phyloP scores from a whole-genome alignment of 2,113 vertebrate genomes.

The Butorides virescens region DNA sequence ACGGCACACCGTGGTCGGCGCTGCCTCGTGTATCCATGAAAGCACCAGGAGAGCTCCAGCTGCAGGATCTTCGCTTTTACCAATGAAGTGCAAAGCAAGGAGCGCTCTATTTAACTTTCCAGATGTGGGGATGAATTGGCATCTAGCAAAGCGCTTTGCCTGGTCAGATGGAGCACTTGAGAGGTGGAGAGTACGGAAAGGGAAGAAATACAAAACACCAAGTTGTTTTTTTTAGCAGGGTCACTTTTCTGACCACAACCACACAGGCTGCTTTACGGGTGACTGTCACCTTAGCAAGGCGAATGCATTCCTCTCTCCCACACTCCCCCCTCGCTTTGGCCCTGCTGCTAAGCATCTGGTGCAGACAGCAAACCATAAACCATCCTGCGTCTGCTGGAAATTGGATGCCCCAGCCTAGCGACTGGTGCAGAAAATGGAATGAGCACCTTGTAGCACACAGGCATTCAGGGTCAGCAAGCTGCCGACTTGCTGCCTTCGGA shows the following conservation, averaged over 20 bases:
- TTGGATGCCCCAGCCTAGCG: neutral
- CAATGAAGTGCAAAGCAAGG: neutral
- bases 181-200: neutral
- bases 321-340: neutral
- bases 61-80: neutral
- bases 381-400: neutral
- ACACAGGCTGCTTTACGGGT: neutral
- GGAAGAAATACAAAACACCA: neutral
- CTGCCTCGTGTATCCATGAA: neutral
- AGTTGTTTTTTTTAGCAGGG: neutral
- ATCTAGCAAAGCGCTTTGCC: neutral
- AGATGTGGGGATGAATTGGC: neutral
- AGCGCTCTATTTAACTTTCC: neutral
- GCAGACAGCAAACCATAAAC: neutral
- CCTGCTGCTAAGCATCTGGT: neutral
- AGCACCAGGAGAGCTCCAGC: neutral
- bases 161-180: neutral
- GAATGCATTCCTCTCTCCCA: neutral
- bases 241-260: neutral
- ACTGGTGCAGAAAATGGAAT: slow-evolving; percentile 24
- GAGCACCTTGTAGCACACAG: slow-evolving; percentile 9
- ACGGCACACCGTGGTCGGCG: rapidly evolving
- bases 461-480: slow-evolving; percentile 6
- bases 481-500: neutral
- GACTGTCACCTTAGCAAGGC: neutral